Conservation (phyloP, 2,797 vertebrate genomes). For the Nyctibius grandis region DNA sequence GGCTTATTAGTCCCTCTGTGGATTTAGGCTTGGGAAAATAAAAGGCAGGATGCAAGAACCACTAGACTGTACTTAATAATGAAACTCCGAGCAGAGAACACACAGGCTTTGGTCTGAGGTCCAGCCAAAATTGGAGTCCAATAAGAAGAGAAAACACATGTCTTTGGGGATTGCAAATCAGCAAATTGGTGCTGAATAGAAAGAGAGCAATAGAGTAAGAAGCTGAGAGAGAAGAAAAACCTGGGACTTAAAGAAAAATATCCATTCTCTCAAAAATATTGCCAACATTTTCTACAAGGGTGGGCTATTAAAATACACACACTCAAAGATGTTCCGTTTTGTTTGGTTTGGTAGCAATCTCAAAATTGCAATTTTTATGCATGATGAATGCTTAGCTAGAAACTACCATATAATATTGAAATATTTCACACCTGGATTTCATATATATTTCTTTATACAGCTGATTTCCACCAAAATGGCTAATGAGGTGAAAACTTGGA, state of each 20-base stretch:
- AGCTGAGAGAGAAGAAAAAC: neutral
- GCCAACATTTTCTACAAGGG: neutral
- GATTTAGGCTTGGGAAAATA: conserved; percentile 41
- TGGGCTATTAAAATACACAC: neutral
- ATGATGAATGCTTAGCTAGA: conserved; percentile 24
- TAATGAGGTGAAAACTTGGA: conserved; percentile 33
- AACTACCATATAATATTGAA: neutral
- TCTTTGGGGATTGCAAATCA: conserved; percentile 24
- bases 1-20: conserved; percentile 32
- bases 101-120: conserved; percentile 31
- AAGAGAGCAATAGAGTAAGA: neutral
- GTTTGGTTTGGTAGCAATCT: conserved; percentile 24
- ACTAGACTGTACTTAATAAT: conserved; percentile 21
- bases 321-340: neutral
- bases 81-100: conserved; percentile 21
- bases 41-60: conserved; percentile 31
- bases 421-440: conserved; percentile 20
- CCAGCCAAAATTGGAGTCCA: conserved; percentile 31
- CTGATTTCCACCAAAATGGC: conserved; percentile 25
- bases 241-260: neutral
- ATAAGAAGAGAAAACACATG: conserved; percentile 22
- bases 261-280: neutral
- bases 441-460: conserved; percentile 13
- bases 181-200: conserved; percentile 22
- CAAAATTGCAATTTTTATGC: neutral